These are phyloP conservation scores for Pachyrhynchus sulphureomaculatus DNA, from an alignment of 1,140 invertebrate genomes.

Conservation along the genomic window DNA sequence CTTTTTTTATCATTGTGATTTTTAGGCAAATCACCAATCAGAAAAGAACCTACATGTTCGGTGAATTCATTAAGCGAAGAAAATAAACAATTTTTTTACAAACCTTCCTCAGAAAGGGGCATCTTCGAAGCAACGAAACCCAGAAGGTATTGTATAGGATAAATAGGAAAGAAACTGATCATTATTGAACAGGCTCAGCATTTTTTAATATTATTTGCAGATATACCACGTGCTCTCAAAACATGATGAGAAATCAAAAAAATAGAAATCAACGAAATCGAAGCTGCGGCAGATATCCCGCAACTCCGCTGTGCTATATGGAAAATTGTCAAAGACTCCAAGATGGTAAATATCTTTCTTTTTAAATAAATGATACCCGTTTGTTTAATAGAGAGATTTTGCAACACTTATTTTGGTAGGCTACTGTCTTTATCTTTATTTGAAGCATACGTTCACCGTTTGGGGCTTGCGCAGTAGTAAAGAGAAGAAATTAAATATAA, in stretches of 20 bases:
- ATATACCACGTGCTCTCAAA: constrained; percentile 1
- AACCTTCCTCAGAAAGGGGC: constrained; percentile 6
- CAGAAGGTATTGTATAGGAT: constrained; percentile 3
- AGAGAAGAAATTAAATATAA: too few species aligned
- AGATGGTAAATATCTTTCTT: constrained; percentile 16
- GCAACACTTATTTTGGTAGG: too few species aligned
- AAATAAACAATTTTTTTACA: constrained; percentile 12
- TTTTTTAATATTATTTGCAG: constrained; percentile 14
- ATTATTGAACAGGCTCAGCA: too few species aligned
- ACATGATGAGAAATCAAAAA: neutral
- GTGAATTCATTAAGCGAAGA: constrained; percentile 10
- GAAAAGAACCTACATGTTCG: neutral
- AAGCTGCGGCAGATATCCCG: neutral
- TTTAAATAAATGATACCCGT: too few species aligned
- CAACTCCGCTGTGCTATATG: constrained; percentile 23
- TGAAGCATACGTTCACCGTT: too few species aligned
- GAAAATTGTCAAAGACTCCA: constrained; percentile 16
- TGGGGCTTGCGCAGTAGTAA: too few species aligned
- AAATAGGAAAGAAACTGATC: too few species aligned
- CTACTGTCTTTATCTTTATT: too few species aligned
- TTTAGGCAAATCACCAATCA: too few species aligned
- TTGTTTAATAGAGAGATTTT: too few species aligned
- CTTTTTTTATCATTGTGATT: too few species aligned
- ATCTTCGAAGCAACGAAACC: constrained; percentile 9
- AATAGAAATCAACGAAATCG: neutral